These are phyloP conservation scores for Pseudomyrmex concolor DNA, from an alignment of 1,140 invertebrate species.

Conservation along the genomic window DNA sequence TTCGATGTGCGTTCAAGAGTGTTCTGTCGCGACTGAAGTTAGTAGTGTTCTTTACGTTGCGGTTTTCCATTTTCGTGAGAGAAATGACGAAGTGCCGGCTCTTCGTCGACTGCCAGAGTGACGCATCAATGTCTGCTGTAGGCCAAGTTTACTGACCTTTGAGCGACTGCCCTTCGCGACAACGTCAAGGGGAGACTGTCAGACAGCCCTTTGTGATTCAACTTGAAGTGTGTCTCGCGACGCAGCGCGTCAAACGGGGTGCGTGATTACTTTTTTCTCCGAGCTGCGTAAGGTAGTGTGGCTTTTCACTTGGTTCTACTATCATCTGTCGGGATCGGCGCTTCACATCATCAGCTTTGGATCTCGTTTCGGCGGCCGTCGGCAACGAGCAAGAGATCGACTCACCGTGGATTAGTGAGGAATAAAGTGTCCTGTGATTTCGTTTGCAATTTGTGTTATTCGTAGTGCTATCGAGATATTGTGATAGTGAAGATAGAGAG, in stretches of 20 bases:
- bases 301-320: not conserved
- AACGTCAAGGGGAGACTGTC: slow-evolving; percentile 9
- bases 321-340: not conserved
- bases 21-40: not conserved
- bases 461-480: not conserved
- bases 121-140: not conserved
- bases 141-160: slow-evolving; percentile 44
- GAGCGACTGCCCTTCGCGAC: slow-evolving; percentile 31
- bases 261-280: slow-evolving; percentile 15
- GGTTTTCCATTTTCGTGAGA: not conserved
- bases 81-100: not conserved
- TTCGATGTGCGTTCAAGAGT: no score
- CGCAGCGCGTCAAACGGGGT: slow-evolving; percentile 7
- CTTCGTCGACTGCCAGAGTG: not conserved
- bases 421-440: slow-evolving; percentile 22
- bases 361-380: not conserved
- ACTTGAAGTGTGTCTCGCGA: slow-evolving; percentile 30
- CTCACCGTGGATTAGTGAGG: not conserved
- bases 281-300: slow-evolving; percentile 4
- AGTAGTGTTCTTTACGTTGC: not conserved
- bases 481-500: not conserved
- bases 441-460: not conserved
- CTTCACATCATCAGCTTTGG: not conserved
- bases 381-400: not conserved
- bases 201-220: slow-evolving; percentile 41